These are phyloP conservation scores for Kryptopterus vitreolus DNA, from an alignment of 2,797 vertebrate genomes.

Conservation along the genomic window DNA sequence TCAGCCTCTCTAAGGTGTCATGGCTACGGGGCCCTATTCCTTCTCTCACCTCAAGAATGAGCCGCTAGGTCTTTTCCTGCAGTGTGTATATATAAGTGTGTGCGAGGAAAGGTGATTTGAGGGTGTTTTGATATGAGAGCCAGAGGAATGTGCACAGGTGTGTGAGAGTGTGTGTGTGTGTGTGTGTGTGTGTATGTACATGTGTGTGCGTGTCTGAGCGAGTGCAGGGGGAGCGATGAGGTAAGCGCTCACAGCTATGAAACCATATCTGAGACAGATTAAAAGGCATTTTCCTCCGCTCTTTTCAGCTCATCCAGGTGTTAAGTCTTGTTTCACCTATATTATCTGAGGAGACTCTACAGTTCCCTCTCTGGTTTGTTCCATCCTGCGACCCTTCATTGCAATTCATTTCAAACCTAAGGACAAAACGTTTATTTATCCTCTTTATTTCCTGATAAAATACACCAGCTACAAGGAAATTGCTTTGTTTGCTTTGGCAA, in stretches of 20 bases:
- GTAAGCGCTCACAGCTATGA: conserved; percentile 80
- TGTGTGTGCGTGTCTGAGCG: conserved; percentile 43
- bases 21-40: conserved; percentile 30
- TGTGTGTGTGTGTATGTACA: conserved; percentile 36
- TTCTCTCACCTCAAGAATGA: conserved; percentile 51
- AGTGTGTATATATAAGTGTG: conserved; percentile 29
- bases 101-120: conserved; percentile 72
- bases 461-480: background rate
- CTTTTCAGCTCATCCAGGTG: conserved; percentile 74
- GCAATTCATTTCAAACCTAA: background rate
- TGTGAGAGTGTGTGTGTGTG: conserved; percentile 40
- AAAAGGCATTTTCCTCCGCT: conserved; percentile 75
- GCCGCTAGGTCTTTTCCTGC: conserved; percentile 56
- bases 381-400: background rate
- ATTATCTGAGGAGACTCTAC: conserved; percentile 16
- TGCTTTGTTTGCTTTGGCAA: conserved; percentile 23
- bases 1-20: conserved; percentile 36
- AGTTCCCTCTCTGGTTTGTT: conserved; percentile 1
- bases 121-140: conserved; percentile 80
- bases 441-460: conserved; percentile 29
- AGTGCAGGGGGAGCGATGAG: conserved; percentile 68
- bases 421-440: conserved; percentile 7
- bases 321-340: conserved; percentile 57
- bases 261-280: conserved; percentile 80
- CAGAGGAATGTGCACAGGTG: conserved; percentile 54